Evolutionary conservation across 2,888 invertebrate genomes (phyloP).

Genomic region (Agonopterix heracliana): DNA sequence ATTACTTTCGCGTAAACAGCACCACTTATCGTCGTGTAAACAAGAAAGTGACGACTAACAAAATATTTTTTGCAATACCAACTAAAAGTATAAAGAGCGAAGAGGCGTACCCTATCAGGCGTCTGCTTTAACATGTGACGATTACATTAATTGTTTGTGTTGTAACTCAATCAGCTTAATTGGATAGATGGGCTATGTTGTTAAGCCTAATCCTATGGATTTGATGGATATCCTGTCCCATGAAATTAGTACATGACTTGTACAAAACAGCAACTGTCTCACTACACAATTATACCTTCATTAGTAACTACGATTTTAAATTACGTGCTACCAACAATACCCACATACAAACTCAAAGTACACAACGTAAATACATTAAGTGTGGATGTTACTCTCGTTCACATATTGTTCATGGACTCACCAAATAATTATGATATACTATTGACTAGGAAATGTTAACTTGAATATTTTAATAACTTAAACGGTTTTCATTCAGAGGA

Average conservation of each 20-base stretch:
- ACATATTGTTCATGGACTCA: constrained; percentile 34
- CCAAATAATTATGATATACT: constrained; percentile 40
- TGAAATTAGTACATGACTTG: constrained; percentile 4
- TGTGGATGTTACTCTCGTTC: not conserved
- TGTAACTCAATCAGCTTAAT: constrained; percentile 9
- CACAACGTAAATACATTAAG: constrained; percentile 1
- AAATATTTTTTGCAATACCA: no score
- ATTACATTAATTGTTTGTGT: constrained; percentile 10
- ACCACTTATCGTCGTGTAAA: not conserved
- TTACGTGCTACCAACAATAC: constrained; percentile 22
- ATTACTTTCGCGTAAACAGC: not conserved
- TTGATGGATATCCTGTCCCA: constrained; percentile 1
- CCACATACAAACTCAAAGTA: constrained; percentile 8
- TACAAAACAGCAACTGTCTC: not conserved
- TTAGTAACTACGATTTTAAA: constrained; percentile 8
- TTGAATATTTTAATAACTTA: constrained; percentile 57
- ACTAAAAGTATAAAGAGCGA: no score
- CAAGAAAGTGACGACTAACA: not conserved
- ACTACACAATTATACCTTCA: not conserved
- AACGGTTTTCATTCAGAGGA: constrained; percentile 55
- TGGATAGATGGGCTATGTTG: constrained; percentile 1
- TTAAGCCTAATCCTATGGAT: constrained; percentile 2
- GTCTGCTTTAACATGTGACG: not conserved
- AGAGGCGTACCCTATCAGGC: constrained; percentile 2
- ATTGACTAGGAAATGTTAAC: constrained; percentile 40